Conservation (phyloP, 2,888 invertebrate genomes). For the Agriopis marginaria region DNA sequence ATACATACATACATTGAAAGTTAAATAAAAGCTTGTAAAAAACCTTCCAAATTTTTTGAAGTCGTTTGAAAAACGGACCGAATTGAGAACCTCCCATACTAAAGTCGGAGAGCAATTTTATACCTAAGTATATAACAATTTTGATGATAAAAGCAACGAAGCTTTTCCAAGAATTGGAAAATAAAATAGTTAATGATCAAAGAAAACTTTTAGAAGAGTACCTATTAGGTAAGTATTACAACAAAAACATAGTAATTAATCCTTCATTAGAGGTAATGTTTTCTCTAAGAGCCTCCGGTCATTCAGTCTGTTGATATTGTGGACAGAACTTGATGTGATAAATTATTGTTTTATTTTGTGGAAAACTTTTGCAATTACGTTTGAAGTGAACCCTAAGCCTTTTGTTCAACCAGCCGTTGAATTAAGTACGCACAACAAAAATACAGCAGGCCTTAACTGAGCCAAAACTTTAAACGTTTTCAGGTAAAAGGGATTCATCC, state of each 20-base stretch:
- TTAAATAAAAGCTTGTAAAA: too few species aligned
- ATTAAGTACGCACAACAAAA: slow-evolving; percentile 27
- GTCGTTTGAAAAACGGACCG: too few species aligned
- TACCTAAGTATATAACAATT: too few species aligned
- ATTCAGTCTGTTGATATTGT: neutral
- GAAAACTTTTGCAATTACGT: slow-evolving; percentile 39
- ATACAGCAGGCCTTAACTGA: slow-evolving; percentile 28
- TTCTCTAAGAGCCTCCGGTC: neutral
- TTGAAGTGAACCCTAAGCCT: slow-evolving; percentile 28
- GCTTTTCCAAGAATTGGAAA: too few species aligned
- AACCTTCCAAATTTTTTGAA: too few species aligned
- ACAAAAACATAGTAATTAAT: neutral
- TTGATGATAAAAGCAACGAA: too few species aligned
- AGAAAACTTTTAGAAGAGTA: too few species aligned
- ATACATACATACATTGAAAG: too few species aligned
- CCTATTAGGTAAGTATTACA: neutral
- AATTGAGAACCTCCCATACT: too few species aligned
- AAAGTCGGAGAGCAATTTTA: too few species aligned
- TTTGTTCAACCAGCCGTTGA: slow-evolving; percentile 40
- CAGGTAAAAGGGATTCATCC: slow-evolving; percentile 5
- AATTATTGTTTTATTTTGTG: slow-evolving; percentile 34
- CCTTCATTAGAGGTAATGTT: neutral
- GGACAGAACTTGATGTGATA: slow-evolving; percentile 19
- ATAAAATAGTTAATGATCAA: too few species aligned
- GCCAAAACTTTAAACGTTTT: slow-evolving; percentile 19